These are phyloP conservation scores for Cabera pusaria DNA, from an alignment of 2,888 invertebrate genomes.

Conservation along the genomic window DNA sequence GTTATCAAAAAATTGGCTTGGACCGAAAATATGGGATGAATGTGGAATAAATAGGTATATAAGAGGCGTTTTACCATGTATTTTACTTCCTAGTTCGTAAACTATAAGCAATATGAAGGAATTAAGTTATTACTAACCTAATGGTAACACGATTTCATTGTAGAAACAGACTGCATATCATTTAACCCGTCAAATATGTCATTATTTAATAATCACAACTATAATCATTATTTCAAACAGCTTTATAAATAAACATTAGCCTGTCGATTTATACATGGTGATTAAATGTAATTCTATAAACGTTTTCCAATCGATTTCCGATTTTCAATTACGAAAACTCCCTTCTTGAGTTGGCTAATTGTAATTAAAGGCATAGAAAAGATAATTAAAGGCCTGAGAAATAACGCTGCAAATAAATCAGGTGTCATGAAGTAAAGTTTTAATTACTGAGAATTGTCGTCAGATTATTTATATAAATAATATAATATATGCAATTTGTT, in stretches of 20 bases:
- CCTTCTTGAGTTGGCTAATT: conserved; percentile 30
- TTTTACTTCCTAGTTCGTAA: too few species aligned
- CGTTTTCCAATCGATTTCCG: conserved; percentile 30
- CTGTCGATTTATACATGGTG: conserved; percentile 19
- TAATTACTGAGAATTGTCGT: conserved; percentile 53
- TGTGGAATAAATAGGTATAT: too few species aligned
- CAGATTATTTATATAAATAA: conserved; percentile 40
- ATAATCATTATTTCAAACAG: conserved; percentile 18
- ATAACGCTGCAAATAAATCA: conserved; percentile 53
- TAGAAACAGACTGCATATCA: neutral
- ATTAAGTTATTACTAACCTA: too few species aligned
- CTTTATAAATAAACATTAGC: conserved; percentile 25
- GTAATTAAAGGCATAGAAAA: conserved; percentile 50
- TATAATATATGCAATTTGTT: too few species aligned
- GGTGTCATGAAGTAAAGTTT: conserved; percentile 47
- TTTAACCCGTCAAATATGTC: conserved; percentile 20
- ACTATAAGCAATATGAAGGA: too few species aligned
- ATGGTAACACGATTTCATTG: too few species aligned
- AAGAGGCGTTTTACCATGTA: too few species aligned
- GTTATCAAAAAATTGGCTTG: too few species aligned
- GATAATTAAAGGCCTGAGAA: too few species aligned
- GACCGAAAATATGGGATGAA: too few species aligned
- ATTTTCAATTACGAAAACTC: conserved; percentile 44
- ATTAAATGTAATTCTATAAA: conserved; percentile 13
- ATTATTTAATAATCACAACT: conserved; percentile 7